These are phyloP conservation scores for Trissoscelio sp. DNA, from an alignment of 2,888 invertebrate genomes.

Conservation along the genomic window DNA sequence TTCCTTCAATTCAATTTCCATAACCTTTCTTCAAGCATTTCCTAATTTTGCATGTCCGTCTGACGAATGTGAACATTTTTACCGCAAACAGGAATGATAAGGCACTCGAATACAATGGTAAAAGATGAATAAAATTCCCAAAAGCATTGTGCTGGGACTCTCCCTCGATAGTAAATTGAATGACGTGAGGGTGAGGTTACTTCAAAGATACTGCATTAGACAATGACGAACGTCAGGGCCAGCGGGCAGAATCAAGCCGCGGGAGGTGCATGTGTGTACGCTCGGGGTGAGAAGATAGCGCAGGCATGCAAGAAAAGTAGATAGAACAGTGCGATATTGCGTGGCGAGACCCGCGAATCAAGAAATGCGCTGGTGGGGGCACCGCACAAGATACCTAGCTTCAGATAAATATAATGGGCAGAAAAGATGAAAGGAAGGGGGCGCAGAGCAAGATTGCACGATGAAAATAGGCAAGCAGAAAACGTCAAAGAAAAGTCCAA, in stretches of 20 bases:
- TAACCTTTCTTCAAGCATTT: background rate
- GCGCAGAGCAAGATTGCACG: slow-evolving; percentile 22
- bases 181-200: slow-evolving; percentile 23
- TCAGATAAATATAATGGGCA: slow-evolving; percentile 48
- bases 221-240: slow-evolving; percentile 28
- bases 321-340: slow-evolving; percentile 57
- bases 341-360: slow-evolving; percentile 54
- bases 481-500: slow-evolving; percentile 15
- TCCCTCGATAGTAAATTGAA: slow-evolving; percentile 30
- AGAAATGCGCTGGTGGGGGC: slow-evolving; percentile 19
- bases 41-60: background rate
- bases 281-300: slow-evolving; percentile 49
- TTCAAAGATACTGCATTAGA: slow-evolving; percentile 37
- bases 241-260: slow-evolving; percentile 33
- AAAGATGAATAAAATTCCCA: slow-evolving; percentile 18
- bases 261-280: slow-evolving; percentile 25
- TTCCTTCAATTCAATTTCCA: background rate
- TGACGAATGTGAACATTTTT: slow-evolving; percentile 17
- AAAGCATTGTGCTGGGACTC: slow-evolving; percentile 7
- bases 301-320: slow-evolving; percentile 56
- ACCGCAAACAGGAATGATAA: slow-evolving; percentile 6
- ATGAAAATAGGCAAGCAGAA: slow-evolving; percentile 28
- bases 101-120: slow-evolving; percentile 5
- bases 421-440: slow-evolving; percentile 40
- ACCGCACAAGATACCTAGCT: slow-evolving; percentile 34